A percentile compares a stretch with the other conserved stretches of the same genome.
Evolutionary conservation across 2,888 invertebrate genomes (phyloP).

Genomic region (Chaetoderma sp.): DNA sequence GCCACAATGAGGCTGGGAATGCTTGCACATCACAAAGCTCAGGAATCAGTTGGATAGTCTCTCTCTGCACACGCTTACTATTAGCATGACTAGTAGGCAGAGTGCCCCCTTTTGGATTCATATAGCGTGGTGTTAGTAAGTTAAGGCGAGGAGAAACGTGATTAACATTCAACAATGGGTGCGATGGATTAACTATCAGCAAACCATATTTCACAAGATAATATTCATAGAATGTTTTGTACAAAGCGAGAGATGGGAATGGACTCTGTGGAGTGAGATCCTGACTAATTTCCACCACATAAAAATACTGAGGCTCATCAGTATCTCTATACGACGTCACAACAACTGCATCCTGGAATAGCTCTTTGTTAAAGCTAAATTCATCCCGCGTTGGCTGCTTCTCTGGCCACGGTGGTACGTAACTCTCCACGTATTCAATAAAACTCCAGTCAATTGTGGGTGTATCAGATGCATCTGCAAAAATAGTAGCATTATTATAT

Average conservation of each 20-base stretch:
- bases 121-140: constrained; percentile 86
- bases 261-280: constrained; percentile 72
- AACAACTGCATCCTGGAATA: constrained; percentile 94
- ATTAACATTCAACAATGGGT: constrained; percentile 96
- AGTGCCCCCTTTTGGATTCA: constrained; percentile 68
- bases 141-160: constrained; percentile 95
- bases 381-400: constrained; percentile 37
- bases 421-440: constrained; percentile 28
- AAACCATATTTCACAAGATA: constrained; percentile 92
- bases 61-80: constrained; percentile 90
- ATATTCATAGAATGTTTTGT: constrained; percentile 93
- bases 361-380: constrained; percentile 78
- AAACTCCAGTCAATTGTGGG: constrained; percentile 47
- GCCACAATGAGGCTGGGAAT: constrained; percentile 96
- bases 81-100: constrained; percentile 83
- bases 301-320: constrained; percentile 90
- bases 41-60: constrained; percentile 89
- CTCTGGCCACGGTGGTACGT: constrained; percentile 24
- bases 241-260: constrained; percentile 76
- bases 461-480: not conserved
- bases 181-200: constrained; percentile 85
- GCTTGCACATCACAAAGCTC: constrained; percentile 97
- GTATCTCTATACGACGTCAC: constrained; percentile 99
- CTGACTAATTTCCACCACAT: constrained; percentile 95
- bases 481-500: too few relatives aligned